These are phyloP conservation scores for Ammodytes marinus DNA, from an alignment of 2,113 vertebrate species.

Conservation along the genomic window DNA sequence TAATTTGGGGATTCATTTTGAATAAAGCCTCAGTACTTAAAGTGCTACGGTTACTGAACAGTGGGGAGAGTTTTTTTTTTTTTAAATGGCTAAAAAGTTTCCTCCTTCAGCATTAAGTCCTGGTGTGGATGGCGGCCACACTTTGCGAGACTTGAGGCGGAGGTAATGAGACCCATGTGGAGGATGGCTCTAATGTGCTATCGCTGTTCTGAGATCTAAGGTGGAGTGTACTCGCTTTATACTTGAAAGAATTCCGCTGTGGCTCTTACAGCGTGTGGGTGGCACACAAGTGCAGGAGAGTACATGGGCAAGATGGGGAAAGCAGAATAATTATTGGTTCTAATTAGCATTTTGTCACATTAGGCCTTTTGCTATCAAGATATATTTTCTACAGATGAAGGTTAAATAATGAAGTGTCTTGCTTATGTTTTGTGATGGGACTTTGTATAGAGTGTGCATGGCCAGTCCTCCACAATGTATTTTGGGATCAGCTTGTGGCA, in stretches of 20 bases:
- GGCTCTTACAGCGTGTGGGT: constrained; percentile 24
- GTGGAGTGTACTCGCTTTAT: constrained; percentile 38
- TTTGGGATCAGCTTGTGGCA: too few species aligned
- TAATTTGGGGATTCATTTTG: constrained; percentile 56
- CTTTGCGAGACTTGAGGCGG: constrained; percentile 32
- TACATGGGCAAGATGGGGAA: constrained; percentile 4
- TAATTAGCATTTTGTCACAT: constrained; percentile 18
- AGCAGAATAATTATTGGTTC: constrained; percentile 21
- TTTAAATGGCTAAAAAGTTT: constrained; percentile 34
- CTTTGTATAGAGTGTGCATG: too few species aligned
- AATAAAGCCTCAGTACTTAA: constrained; percentile 42
- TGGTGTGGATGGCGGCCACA: constrained; percentile 31
- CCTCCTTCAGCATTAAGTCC: constrained; percentile 41
- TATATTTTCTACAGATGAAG: constrained; percentile 17
- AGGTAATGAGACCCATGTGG: constrained; percentile 68
- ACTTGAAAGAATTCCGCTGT: constrained; percentile 18
- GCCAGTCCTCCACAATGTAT: too few species aligned
- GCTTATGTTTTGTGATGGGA: too few species aligned
- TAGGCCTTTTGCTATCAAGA: neutral
- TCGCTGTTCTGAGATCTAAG: constrained; percentile 59
- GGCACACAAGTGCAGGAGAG: constrained; percentile 19
- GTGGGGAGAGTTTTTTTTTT: constrained; percentile 17
- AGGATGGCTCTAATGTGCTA: constrained; percentile 74
- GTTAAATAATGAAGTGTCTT: neutral
- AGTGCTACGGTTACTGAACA: constrained; percentile 44